Evolutionary conservation across 2,113 vertebrate genomes (phyloP).

Genomic region (Tonatia bakeri): DNA sequence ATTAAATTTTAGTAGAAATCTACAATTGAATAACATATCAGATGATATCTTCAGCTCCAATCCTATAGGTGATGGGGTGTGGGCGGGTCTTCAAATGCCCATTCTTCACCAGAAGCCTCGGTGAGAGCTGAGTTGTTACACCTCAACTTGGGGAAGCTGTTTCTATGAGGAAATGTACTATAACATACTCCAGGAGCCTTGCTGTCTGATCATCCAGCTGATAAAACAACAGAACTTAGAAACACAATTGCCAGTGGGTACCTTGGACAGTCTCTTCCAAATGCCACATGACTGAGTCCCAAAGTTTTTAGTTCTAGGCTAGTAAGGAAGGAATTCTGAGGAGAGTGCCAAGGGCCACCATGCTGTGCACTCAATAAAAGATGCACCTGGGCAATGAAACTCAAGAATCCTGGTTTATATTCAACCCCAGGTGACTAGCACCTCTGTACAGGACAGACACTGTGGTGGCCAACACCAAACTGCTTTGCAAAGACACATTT

Average conservation of each 20-base stretch:
- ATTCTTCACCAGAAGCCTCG: neutral
- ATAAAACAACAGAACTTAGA: neutral
- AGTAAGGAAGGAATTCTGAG: neutral
- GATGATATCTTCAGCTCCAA: neutral
- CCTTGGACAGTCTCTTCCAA: neutral
- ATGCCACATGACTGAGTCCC: neutral
- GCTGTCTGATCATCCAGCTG: neutral
- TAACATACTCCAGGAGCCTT: accelerated
- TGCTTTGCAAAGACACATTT: neutral
- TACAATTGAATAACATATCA: neutral
- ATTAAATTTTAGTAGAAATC: neutral
- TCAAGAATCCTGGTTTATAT: neutral
- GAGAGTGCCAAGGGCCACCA: neutral
- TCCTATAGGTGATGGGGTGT: neutral
- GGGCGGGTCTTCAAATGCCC: neutral
- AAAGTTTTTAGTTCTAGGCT: neutral
- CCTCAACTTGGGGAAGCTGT: neutral
- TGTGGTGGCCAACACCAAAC: neutral
- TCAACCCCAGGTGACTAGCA: neutral
- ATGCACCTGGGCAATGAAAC: neutral
- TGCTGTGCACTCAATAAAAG: neutral
- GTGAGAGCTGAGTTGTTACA: neutral
- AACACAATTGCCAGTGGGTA: neutral
- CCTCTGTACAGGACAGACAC: neutral
- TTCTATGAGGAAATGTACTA: neutral